These are phyloP conservation scores for Drosophila sulfurigaster DNA, from an alignment of 1,140 invertebrate genomes.

Conservation along the genomic window DNA sequence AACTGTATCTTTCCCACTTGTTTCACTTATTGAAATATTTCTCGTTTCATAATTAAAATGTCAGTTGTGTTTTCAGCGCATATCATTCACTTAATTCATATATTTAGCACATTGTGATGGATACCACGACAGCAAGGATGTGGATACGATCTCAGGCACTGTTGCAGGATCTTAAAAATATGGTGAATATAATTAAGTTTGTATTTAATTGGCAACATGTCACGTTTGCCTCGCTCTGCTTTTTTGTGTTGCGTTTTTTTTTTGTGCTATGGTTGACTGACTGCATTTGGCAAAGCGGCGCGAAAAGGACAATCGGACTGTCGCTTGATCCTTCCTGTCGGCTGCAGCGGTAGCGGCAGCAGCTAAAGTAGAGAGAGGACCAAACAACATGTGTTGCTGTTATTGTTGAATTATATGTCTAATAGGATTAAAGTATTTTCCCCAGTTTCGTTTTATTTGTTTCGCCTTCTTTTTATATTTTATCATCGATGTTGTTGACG, in stretches of 20 bases:
- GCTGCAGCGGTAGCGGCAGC: conserved; percentile 36
- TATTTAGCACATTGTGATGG: neutral
- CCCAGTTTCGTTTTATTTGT: conserved; percentile 52
- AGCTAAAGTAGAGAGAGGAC: conserved; percentile 3
- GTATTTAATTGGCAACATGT: conserved; percentile 23
- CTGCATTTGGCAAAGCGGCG: conserved; percentile 34
- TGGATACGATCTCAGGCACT: neutral
- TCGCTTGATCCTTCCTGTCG: conserved; percentile 78
- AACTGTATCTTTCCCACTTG: neutral
- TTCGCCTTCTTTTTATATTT: conserved; percentile 72
- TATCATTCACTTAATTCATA: conserved; percentile 4
- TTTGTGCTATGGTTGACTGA: conserved; percentile 16
- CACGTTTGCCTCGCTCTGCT: conserved; percentile 11
- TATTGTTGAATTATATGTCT: conserved; percentile 80
- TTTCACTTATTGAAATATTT: neutral
- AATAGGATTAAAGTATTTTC: conserved; percentile 82
- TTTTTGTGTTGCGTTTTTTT: conserved; percentile 7
- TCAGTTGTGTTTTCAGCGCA: neutral
- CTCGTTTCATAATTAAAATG: neutral
- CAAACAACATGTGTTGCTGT: conserved; percentile 75
- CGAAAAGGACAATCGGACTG: conserved; percentile 73
- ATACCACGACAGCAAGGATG: neutral
- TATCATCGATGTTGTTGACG: conserved; percentile 54
- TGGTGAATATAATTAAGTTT: conserved; percentile 35
- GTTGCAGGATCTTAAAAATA: neutral